Evolutionary conservation across 37 sponge, comb jelly and placozoan species (phyloP).

Genomic region (Aplysina aerophoba): DNA sequence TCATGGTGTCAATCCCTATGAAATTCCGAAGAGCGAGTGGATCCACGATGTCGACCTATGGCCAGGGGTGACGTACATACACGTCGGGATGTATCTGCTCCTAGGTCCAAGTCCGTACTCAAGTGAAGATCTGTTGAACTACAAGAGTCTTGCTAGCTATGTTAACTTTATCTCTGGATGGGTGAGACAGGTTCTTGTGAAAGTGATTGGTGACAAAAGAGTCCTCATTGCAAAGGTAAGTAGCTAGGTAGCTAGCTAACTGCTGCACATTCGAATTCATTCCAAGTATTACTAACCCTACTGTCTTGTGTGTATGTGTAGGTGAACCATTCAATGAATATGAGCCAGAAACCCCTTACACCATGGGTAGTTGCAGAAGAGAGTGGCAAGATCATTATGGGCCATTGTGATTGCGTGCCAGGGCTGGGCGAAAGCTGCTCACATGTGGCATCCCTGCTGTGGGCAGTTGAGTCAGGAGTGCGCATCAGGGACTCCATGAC

Average conservation of each 20-base stretch:
- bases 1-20: not conserved
- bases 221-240: slow-evolving; percentile 58
- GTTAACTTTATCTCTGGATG: slow-evolving; percentile 61
- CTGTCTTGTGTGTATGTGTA: slow-evolving; percentile 10
- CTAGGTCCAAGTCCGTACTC: slow-evolving; percentile 59
- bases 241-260: not conserved
- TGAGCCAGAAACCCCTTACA: slow-evolving; percentile 57
- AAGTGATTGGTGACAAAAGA: slow-evolving; percentile 33
- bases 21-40: not conserved
- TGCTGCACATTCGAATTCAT: not conserved
- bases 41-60: not conserved
- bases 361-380: slow-evolving; percentile 41
- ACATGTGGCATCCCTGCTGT: slow-evolving; percentile 73
- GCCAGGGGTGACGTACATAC: not conserved
- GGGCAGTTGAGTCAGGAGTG: slow-evolving; percentile 49
- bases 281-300: not conserved
- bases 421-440: slow-evolving; percentile 71
- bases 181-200: slow-evolving; percentile 56
- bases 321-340: slow-evolving; percentile 44
- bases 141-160: slow-evolving; percentile 64
- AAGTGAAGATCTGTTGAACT: slow-evolving; percentile 56
- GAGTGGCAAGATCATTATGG: slow-evolving; percentile 49
- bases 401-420: slow-evolving; percentile 81
- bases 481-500: slow-evolving; percentile 45
- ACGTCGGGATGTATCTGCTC: slow-evolving; percentile 36